Conservation (phyloP, 2,113 vertebrate genomes). For the Podarcis cretensis region DNA sequence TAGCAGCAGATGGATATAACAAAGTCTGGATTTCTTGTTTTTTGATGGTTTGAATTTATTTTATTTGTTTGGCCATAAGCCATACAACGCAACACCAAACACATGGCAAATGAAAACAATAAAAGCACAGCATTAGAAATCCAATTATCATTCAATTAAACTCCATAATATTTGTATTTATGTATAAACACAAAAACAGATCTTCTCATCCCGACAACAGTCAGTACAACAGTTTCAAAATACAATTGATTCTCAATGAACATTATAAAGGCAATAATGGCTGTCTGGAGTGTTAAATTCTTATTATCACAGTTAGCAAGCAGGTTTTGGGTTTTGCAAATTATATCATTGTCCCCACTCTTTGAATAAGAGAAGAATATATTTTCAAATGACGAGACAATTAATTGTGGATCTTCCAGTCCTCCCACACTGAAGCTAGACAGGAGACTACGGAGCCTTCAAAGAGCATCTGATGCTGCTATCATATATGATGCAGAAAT, state of each 20-base stretch:
- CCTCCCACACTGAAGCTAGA: background rate
- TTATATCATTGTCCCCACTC: background rate
- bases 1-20: conserved; percentile 54
- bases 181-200: background rate
- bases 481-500: background rate
- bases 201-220: background rate
- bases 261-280: background rate
- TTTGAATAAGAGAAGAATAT: background rate
- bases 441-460: background rate
- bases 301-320: background rate
- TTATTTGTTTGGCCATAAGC: background rate
- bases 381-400: background rate
- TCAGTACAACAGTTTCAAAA: background rate
- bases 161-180: background rate
- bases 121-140: background rate
- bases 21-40: conserved; percentile 57
- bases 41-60: conserved; percentile 30
- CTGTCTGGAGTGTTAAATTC: background rate
- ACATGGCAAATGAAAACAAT: background rate
- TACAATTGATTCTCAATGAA: background rate
- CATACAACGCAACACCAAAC: background rate
- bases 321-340: background rate
- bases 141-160: conserved; percentile 16
- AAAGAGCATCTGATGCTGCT: background rate
- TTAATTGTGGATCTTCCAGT: background rate